Evolutionary conservation across 2,888 invertebrate species (phyloP), one percentile per base, ranked within the genome.

Genomic region (Orchesellides sinensis): DNA sequence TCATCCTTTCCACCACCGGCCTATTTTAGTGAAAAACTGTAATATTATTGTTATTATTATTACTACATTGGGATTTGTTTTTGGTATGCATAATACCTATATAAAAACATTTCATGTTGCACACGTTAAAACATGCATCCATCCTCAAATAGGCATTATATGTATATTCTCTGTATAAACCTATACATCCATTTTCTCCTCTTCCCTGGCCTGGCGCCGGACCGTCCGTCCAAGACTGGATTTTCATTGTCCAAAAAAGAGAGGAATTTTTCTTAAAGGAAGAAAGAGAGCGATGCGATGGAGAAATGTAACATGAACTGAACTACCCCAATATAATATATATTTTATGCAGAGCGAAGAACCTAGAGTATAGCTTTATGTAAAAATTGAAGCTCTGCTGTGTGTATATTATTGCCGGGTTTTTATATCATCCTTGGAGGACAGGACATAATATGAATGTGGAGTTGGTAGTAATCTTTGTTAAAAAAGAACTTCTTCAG

Each of bases 161-260:
- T n/a, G n/a, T n/a, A n/a, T n/a, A n/a, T n/a, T n/a, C 6, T 47
- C 4, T 47, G 3, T 14, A 47, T 54, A 21, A 23, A 54, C 1
- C 21, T 54, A 21, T 54, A 23, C 25, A 54, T 77, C 6, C 27
- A 68, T 25, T 56, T 32, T 29, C 49, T 27, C 59, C 32, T 77
- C 17, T 32, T 52, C 49, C 59, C 32, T 77, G 35, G 54, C 52
- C 66, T 77, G 77, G 77, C 77, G 77, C 77, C 77, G 68, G 59
- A 77, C 68, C 59, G 77, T 77, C 77, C 77, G 69, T 47, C 59
- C 77, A 75, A 66, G 75, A 75, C 68, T 77, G 77, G 77, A 68
- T 77, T 69, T 68, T 52, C 74, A 74, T 77, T 69, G 77, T 77
- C 77, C 77, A 77, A 77, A 63, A 73, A 72, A 69, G 54, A 25